phyloP scores from a whole-genome alignment of 2,888 invertebrate genomes.

The Tethea ocularis region DNA sequence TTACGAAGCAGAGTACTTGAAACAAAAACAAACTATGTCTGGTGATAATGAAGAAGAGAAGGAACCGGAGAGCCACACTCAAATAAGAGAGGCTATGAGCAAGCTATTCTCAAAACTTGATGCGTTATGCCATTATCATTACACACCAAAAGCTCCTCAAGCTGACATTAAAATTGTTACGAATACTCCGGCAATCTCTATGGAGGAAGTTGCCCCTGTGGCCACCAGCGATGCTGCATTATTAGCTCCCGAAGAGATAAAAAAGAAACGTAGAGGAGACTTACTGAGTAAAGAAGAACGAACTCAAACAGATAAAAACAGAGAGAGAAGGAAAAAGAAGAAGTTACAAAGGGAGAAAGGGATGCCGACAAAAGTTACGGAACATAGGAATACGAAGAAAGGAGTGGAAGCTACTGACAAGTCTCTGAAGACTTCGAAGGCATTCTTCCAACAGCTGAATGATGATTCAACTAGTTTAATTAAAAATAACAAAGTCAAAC shows the following conservation, averaged over 20 bases:
- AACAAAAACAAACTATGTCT: conserved; percentile 84
- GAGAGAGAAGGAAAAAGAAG: conserved; percentile 95
- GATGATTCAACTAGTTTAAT: conserved; percentile 84
- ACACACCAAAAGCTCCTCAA: conserved; percentile 93
- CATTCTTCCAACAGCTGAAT: conserved; percentile 94
- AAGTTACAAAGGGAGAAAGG: conserved; percentile 86
- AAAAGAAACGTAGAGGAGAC: conserved; percentile 83
- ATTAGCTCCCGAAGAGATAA: conserved; percentile 96
- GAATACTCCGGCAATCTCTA: conserved; percentile 94
- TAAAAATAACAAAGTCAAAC: conserved; percentile 54
- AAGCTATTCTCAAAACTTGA: conserved; percentile 93
- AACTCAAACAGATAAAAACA: conserved; percentile 93
- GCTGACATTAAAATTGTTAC: conserved; percentile 95
- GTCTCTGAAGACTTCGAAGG: conserved; percentile 86
- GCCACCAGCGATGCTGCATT: conserved; percentile 92
- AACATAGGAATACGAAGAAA: conserved; percentile 83
- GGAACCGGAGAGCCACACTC: conserved; percentile 90
- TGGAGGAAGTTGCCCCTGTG: conserved; percentile 98
- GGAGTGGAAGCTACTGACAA: conserved; percentile 84
- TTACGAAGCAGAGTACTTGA: conserved; percentile 94
- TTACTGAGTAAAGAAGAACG: conserved; percentile 90
- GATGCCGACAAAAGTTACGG: conserved; percentile 65
- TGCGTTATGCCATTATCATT: conserved; percentile 96
- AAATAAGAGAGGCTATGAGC: conserved; percentile 89
- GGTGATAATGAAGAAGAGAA: conserved; percentile 84